Percentiles rank a stretch among this genome's conserved stretches.
Evolutionary conservation across 1,140 invertebrate species (phyloP).

Genomic region (Drosophila prosaltans): DNA sequence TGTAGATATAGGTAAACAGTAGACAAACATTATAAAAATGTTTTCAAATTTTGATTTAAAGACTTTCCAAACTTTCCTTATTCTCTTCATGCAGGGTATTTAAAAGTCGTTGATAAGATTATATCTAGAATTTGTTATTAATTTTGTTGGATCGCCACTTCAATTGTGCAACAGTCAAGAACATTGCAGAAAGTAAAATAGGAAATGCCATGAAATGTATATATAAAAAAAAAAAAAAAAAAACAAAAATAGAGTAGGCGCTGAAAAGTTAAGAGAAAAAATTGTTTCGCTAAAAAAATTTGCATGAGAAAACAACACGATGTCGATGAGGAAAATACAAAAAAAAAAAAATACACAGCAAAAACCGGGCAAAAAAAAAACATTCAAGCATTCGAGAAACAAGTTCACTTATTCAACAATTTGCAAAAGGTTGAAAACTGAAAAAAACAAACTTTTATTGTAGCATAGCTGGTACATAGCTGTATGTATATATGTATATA

Average conservation of each 20-base stretch:
- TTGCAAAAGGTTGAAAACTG: constrained; percentile 43
- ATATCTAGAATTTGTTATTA: background rate
- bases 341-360: constrained; percentile 25
- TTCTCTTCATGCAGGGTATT: background rate
- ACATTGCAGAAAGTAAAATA: constrained; percentile 2
- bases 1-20: too few relatives aligned
- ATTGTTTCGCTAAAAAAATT: constrained; percentile 43
- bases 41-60: too few relatives aligned
- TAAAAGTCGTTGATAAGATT: background rate
- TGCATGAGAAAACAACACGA: constrained; percentile 50
- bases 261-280: constrained; percentile 15
- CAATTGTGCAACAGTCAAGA: constrained; percentile 8
- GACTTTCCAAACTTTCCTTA: too few relatives aligned
- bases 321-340: constrained; percentile 51
- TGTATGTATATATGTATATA: too few relatives aligned
- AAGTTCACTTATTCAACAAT: constrained; percentile 79
- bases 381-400: constrained; percentile 29
- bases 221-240: constrained; percentile 3
- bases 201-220: background rate
- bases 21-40: too few relatives aligned
- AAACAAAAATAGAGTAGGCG: constrained; percentile 11
- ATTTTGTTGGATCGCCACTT: constrained; percentile 9
- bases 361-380: constrained; percentile 22
- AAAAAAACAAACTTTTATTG: too few relatives aligned
- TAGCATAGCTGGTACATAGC: too few relatives aligned